A percentile compares a stretch with the other conserved stretches of the same genome.
These are phyloP conservation scores for Nasonia oneida DNA, from an alignment of 2,888 invertebrate species.

Conservation along the genomic window DNA sequence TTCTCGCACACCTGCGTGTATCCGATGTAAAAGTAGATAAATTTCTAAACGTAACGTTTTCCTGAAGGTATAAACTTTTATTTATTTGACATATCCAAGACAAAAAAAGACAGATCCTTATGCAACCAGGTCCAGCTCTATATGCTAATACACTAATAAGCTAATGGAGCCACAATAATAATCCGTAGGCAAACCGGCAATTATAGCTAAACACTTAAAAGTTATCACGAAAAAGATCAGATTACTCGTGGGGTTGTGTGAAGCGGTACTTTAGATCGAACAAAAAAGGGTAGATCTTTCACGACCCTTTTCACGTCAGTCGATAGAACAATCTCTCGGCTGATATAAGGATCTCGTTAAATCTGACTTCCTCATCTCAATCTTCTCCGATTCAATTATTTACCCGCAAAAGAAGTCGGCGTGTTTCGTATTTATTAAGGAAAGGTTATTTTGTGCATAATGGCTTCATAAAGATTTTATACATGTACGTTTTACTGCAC, in stretches of 20 bases:
- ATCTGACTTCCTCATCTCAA: neutral
- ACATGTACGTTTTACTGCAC: neutral
- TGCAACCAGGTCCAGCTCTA: neutral
- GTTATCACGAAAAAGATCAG: constrained; percentile 17
- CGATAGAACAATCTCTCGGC: constrained; percentile 1
- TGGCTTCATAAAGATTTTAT: neutral
- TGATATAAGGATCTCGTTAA: neutral
- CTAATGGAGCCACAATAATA: neutral
- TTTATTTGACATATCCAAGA: neutral
- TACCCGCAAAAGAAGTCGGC: neutral
- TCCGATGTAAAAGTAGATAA: neutral
- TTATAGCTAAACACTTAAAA: constrained; percentile 12
- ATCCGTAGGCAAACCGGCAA: neutral
- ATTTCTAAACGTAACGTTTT: neutral
- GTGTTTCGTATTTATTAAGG: too few species aligned
- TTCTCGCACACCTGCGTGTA: neutral
- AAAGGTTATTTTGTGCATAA: neutral
- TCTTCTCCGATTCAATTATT: neutral
- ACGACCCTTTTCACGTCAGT: neutral
- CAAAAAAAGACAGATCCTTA: neutral
- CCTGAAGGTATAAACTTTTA: neutral
- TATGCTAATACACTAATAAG: constrained; percentile 11
- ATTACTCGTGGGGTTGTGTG: neutral
- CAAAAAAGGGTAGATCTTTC: constrained; percentile 4
- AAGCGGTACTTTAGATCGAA: neutral